Percentiles rank a stretch among this genome's conserved stretches.
Evolutionary conservation across 2,888 invertebrate species (phyloP).

Genomic region (Griposia aprilina): DNA sequence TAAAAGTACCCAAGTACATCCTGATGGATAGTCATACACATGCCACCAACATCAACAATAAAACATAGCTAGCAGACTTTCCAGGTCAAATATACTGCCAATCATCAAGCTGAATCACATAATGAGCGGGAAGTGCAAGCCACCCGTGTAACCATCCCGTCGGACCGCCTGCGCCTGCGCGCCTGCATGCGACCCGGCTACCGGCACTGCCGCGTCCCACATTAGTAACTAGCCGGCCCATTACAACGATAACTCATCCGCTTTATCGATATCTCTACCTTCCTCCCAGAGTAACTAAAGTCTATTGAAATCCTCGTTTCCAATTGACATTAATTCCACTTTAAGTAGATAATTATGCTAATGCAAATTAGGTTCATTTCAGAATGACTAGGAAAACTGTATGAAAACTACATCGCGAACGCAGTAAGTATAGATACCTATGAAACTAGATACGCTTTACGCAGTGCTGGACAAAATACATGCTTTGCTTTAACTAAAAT

Average conservation of each 20-base stretch:
- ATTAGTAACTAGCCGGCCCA: slow-evolving; percentile 19
- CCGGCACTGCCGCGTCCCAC: slow-evolving; percentile 5
- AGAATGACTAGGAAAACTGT: too few species aligned
- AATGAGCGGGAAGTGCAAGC: slow-evolving; percentile 50
- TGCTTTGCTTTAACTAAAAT: too few species aligned
- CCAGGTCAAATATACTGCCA: neutral
- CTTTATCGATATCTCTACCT: slow-evolving; percentile 11
- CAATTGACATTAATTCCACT: too few species aligned
- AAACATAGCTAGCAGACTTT: neutral
- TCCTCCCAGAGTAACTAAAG: too few species aligned
- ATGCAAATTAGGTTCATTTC: too few species aligned
- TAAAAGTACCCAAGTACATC: neutral
- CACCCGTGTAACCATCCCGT: slow-evolving; percentile 66
- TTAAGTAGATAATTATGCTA: too few species aligned
- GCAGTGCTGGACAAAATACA: too few species aligned
- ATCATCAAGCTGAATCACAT: slow-evolving; percentile 10
- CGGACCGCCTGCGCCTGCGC: neutral
- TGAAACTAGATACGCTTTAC: too few species aligned
- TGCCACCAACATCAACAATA: neutral
- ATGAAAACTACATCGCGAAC: too few species aligned
- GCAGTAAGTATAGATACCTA: too few species aligned
- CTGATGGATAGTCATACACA: too few species aligned
- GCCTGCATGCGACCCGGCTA: slow-evolving; percentile 15
- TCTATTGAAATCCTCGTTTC: too few species aligned
- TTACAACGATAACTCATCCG: slow-evolving; percentile 46